Conservation (phyloP, 1,140 invertebrate genomes). For the Drosophila leontia region DNA sequence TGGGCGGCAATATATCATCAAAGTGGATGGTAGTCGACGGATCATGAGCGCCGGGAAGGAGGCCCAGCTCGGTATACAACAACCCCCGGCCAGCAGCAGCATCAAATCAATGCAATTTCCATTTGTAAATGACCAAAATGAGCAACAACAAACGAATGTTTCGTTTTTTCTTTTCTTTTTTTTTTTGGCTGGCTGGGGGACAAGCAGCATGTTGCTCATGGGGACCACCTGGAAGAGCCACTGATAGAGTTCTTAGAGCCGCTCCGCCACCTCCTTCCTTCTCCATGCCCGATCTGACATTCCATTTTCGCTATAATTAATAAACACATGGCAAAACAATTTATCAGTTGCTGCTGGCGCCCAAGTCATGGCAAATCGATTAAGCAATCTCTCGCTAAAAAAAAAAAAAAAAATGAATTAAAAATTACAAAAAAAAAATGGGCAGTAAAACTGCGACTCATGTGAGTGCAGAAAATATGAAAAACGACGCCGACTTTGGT, state of each 20-base stretch:
- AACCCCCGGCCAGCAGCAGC: conserved; percentile 34
- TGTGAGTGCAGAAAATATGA: conserved; percentile 72
- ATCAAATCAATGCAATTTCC: conserved; percentile 82
- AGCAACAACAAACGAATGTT: conserved; percentile 48
- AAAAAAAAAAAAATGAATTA: conserved; percentile 71
- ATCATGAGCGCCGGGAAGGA: conserved; percentile 31
- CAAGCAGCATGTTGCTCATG: conserved; percentile 15
- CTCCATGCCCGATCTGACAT: conserved; percentile 41
- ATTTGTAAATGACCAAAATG: conserved; percentile 83
- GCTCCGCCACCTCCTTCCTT: background rate
- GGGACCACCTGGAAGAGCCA: conserved; percentile 70
- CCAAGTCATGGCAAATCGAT: conserved; percentile 73
- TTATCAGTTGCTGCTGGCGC: conserved; percentile 69
- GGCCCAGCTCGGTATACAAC: conserved; percentile 18
- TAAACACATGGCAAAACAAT: conserved; percentile 80
- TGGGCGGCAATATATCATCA: conserved; percentile 80
- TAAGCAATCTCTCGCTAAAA: conserved; percentile 71
- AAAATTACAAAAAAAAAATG: conserved; percentile 56
- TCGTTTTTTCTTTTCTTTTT: conserved; percentile 8
- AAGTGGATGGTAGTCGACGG: conserved; percentile 55
- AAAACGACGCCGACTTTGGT: conserved; percentile 73
- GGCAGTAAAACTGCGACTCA: conserved; percentile 43
- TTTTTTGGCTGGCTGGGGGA: conserved; percentile 14
- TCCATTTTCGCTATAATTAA: conserved; percentile 79
- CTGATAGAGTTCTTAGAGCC: conserved; percentile 44